Evolutionary conservation across 2,113 vertebrate species (phyloP).

Genomic region (Pteronura brasiliensis): DNA sequence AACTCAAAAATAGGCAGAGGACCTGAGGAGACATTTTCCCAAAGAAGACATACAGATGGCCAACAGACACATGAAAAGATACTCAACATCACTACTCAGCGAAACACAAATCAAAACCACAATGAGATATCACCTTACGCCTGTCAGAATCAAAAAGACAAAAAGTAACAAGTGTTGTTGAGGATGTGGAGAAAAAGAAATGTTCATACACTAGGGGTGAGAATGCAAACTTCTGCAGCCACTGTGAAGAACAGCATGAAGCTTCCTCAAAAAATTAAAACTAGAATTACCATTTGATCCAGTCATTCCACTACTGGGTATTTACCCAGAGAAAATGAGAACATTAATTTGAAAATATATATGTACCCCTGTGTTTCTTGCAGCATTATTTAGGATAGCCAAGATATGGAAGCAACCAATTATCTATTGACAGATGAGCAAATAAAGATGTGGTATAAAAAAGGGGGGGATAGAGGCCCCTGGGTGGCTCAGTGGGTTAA

Average conservation of each 20-base stretch:
- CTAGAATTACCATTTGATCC: neutral
- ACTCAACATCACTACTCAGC: neutral
- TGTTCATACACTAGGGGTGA: neutral
- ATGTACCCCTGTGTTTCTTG: neutral
- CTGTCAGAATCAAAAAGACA: neutral
- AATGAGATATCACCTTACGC: neutral
- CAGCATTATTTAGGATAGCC: neutral
- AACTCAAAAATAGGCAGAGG: neutral
- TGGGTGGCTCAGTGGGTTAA: too few species aligned
- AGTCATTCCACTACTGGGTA: neutral
- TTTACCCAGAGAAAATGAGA: neutral
- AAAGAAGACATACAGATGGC: neutral
- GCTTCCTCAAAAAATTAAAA: neutral
- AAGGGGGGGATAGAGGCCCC: neutral
- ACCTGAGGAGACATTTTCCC: neutral
- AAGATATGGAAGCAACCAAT: neutral
- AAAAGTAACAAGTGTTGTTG: neutral
- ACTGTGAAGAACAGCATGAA: neutral
- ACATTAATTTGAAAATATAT: neutral
- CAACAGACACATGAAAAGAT: neutral
- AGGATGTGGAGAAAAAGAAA: neutral
- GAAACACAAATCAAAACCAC: neutral
- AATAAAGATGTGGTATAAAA: neutral
- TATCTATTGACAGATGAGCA: neutral
- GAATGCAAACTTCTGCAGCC: neutral